phyloP scores from a whole-genome alignment of 2,113 vertebrate species.

The Megaleporinus macrocephalus region DNA sequence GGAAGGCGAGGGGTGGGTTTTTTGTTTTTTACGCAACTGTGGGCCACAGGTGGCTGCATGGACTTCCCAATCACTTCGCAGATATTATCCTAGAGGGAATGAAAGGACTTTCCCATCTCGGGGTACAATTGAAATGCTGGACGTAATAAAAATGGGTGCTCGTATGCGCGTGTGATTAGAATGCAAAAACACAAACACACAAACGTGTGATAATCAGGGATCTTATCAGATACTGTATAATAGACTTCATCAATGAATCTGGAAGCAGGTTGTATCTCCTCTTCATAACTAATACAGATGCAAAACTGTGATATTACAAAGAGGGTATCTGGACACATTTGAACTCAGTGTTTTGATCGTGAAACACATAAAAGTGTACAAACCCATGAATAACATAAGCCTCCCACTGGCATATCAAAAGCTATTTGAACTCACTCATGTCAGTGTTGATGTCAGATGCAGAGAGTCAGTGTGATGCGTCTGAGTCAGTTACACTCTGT shows the following conservation, averaged over 20 bases:
- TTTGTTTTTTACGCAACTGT: conserved; percentile 21
- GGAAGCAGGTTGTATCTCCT: neutral
- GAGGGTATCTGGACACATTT: too few species aligned
- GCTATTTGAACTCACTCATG: neutral
- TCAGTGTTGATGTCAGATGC: neutral
- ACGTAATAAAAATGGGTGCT: conserved; percentile 39
- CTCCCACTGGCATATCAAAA: neutral
- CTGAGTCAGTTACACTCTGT: neutral
- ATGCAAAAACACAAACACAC: conserved; percentile 1
- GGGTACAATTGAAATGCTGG: conserved; percentile 54
- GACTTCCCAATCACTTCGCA: conserved; percentile 71
- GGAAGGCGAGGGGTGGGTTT: neutral
- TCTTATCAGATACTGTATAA: neutral
- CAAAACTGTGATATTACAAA: too few species aligned
- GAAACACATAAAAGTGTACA: neutral
- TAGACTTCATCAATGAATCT: neutral
- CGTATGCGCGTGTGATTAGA: neutral
- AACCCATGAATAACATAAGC: neutral
- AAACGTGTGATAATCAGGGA: neutral
- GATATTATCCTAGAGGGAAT: conserved; percentile 66
- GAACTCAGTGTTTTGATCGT: neutral
- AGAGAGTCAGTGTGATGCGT: neutral
- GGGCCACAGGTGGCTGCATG: conserved; percentile 74
- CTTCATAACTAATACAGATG: neutral
- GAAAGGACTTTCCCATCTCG: conserved; percentile 47